phyloP scores from a whole-genome alignment of 1,140 invertebrate species.

The Chironomus tepperi region DNA sequence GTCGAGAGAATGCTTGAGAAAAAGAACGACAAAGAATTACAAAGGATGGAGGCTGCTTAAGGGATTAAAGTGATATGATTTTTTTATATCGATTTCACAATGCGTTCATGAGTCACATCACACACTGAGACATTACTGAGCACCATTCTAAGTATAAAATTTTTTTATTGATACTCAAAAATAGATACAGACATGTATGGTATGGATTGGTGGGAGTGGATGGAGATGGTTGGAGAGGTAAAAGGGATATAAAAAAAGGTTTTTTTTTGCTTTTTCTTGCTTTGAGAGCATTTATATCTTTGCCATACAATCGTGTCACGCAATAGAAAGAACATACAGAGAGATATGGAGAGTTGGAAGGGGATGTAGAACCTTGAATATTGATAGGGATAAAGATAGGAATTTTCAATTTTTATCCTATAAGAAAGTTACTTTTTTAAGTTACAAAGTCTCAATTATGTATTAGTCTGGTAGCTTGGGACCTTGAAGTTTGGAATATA shows the following conservation, averaged over 20 bases:
- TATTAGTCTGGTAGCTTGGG: too few species aligned
- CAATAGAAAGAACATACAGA: background rate
- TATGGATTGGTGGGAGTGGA: background rate
- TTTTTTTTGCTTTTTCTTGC: too few species aligned
- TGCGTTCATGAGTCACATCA: background rate
- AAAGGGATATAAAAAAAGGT: background rate
- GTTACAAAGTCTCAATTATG: too few species aligned
- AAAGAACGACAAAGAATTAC: too few species aligned
- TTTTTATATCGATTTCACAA: slow-evolving; percentile 9
- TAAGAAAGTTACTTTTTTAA: too few species aligned
- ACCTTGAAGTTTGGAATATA: too few species aligned
- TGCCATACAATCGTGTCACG: background rate
- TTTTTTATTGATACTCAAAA: slow-evolving; percentile 10
- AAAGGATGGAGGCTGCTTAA: background rate
- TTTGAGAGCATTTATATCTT: background rate
- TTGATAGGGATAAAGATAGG: too few species aligned
- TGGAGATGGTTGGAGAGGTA: background rate
- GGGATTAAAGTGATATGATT: background rate
- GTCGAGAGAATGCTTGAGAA: too few species aligned
- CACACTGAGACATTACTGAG: background rate
- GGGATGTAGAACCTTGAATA: too few species aligned
- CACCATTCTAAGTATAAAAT: background rate
- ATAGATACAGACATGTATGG: background rate
- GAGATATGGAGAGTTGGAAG: too few species aligned
- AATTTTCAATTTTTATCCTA: too few species aligned